Evolutionary conservation across 2,888 invertebrate species (phyloP).

Genomic region (Steromphala cineraria): DNA sequence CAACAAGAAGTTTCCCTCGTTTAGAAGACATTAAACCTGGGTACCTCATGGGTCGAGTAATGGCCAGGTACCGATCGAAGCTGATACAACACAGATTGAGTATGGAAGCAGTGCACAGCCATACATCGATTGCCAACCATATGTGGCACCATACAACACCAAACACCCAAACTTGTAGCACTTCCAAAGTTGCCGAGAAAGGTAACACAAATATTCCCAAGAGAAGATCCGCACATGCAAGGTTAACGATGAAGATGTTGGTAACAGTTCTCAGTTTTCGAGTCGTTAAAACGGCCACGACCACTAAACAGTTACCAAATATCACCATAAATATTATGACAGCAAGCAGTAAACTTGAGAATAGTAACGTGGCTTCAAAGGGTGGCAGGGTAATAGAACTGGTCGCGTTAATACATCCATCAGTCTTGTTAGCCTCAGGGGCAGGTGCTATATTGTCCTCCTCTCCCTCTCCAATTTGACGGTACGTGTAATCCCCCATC

Average conservation of each 20-base stretch:
- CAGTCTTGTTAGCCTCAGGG: background rate
- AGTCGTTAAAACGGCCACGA: slow-evolving; percentile 92
- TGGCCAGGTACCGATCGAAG: slow-evolving; percentile 92
- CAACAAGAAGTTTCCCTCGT: slow-evolving; percentile 90
- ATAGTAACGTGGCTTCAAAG: slow-evolving; percentile 30
- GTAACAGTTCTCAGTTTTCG: slow-evolving; percentile 93
- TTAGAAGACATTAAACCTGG: slow-evolving; percentile 89
- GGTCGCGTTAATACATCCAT: slow-evolving; percentile 13
- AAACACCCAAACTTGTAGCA: slow-evolving; percentile 87
- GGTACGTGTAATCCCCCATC: slow-evolving; percentile 1
- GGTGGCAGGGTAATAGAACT: background rate
- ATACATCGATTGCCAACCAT: slow-evolving; percentile 97
- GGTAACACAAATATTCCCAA: slow-evolving; percentile 97
- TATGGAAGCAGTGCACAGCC: slow-evolving; percentile 99
- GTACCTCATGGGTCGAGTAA: slow-evolving; percentile 96
- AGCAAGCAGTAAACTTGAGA: slow-evolving; percentile 46
- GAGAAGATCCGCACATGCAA: slow-evolving; percentile 95
- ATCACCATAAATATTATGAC: slow-evolving; percentile 92
- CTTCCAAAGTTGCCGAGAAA: slow-evolving; percentile 95
- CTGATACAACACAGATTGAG: slow-evolving; percentile 97
- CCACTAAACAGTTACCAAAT: slow-evolving; percentile 93
- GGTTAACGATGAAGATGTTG: slow-evolving; percentile 96
- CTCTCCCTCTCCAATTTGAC: background rate
- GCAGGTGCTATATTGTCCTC: background rate
- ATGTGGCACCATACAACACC: slow-evolving; percentile 96